These are phyloP conservation scores for Cercopithecus petaurista DNA, from an alignment of 2,797 vertebrate genomes.

Conservation along the genomic window DNA sequence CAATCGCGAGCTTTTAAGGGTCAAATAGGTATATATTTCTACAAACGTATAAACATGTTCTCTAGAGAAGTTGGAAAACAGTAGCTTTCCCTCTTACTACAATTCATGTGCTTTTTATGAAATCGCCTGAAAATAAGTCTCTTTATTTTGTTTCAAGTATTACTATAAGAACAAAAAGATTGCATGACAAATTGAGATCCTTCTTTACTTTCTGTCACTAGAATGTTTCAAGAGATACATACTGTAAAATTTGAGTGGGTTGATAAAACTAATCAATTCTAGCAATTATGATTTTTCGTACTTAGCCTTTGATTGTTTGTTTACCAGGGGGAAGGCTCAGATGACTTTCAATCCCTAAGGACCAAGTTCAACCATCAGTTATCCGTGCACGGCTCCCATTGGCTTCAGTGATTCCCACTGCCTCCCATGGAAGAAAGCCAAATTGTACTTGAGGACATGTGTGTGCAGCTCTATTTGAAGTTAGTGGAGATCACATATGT, in stretches of 20 bases:
- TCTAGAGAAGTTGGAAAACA: background rate
- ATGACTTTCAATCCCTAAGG: slow-evolving; percentile 54
- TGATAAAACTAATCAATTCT: slow-evolving; percentile 40
- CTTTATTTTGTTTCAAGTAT: background rate
- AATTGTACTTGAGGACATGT: slow-evolving; percentile 55
- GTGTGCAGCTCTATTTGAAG: slow-evolving; percentile 68
- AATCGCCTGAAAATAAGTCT: slow-evolving; percentile 39
- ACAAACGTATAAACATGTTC: background rate
- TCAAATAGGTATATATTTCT: background rate
- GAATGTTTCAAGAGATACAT: background rate
- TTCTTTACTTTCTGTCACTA: background rate
- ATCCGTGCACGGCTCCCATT: slow-evolving; percentile 46
- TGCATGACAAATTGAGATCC: background rate
- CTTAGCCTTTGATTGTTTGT: slow-evolving; percentile 50
- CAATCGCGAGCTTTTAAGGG: background rate
- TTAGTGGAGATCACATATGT: slow-evolving; percentile 64
- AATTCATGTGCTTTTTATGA: background rate
- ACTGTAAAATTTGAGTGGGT: background rate
- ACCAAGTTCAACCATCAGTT: slow-evolving; percentile 40
- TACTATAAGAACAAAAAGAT: background rate
- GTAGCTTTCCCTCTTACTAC: background rate
- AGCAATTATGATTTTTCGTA: slow-evolving; percentile 40
- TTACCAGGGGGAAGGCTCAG: slow-evolving; percentile 44
- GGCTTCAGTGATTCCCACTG: slow-evolving; percentile 58
- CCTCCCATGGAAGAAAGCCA: slow-evolving; percentile 60